These are phyloP conservation scores for Callaeas wilsoni DNA, from an alignment of 2,113 vertebrate species.

Conservation along the genomic window DNA sequence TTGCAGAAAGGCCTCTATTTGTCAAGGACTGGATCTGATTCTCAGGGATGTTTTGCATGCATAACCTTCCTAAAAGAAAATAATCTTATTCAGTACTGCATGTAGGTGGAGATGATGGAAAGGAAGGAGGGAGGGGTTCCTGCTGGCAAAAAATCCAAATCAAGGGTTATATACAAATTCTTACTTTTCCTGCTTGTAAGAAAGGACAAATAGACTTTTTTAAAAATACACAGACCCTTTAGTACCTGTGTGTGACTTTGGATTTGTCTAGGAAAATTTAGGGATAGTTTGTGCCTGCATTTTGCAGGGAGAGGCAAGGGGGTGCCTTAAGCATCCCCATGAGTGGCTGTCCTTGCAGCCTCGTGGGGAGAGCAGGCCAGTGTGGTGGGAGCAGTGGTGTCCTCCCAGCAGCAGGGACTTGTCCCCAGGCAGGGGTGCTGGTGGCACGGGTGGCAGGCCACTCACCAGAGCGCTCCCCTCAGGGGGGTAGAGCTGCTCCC, in stretches of 20 bases:
- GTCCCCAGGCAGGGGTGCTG: not conserved
- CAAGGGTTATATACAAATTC: not conserved
- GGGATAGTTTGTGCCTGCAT: not conserved
- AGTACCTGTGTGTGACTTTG: not conserved
- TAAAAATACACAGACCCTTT: not conserved
- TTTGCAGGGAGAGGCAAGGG: not conserved
- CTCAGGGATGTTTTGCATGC: not conserved
- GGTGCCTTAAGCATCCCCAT: not conserved
- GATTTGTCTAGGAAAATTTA: not conserved
- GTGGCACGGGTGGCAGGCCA: not conserved
- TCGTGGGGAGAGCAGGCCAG: fast-evolving
- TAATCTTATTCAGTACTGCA: not conserved
- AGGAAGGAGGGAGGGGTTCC: not conserved
- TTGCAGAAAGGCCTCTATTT: not conserved
- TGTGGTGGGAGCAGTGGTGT: fast-evolving
- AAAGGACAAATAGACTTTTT: not conserved
- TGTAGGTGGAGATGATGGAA: not conserved
- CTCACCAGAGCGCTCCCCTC: not conserved
- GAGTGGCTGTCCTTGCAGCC: not conserved
- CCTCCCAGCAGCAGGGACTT: not conserved
- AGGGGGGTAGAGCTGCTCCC: fast-evolving
- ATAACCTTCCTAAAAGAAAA: not conserved
- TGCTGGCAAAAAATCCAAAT: not conserved
- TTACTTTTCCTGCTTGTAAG: not conserved
- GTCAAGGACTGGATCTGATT: not conserved